phyloP scores from a whole-genome alignment of 2,797 vertebrate genomes.

The Rhinichthys osculus region DNA sequence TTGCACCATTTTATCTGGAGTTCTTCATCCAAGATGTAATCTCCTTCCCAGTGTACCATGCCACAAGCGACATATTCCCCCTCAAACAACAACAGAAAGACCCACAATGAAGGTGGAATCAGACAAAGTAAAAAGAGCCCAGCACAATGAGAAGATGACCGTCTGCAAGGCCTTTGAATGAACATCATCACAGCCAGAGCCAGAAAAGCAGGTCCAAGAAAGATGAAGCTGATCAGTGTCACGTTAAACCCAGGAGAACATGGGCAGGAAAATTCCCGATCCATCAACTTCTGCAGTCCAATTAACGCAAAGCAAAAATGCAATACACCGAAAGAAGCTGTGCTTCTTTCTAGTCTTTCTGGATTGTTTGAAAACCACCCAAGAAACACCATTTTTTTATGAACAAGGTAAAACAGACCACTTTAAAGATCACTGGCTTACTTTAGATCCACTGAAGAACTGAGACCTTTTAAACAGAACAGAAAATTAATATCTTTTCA shows the following conservation, averaged over 20 bases:
- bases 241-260: conserved; percentile 7
- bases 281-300: conserved; percentile 20
- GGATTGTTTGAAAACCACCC: neutral
- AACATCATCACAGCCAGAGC: conserved; percentile 17
- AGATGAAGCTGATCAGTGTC: neutral
- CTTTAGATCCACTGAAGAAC: neutral
- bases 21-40: neutral
- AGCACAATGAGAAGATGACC: neutral
- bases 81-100: conserved; percentile 21
- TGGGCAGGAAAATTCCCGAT: conserved; percentile 22
- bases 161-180: neutral
- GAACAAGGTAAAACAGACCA: neutral
- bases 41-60: neutral
- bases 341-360: neutral
- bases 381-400: neutral
- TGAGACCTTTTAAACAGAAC: neutral
- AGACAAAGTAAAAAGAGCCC: neutral
- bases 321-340: neutral
- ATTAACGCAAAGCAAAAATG: conserved; percentile 1
- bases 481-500: neutral
- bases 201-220: conserved; percentile 8
- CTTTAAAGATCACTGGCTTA: neutral
- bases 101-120: conserved; percentile 29
- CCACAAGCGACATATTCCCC: conserved; percentile 25
- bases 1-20: conserved; percentile 24